These are phyloP conservation scores for Pachyrhynchus sulphureomaculatus DNA, from an alignment of 1,140 invertebrate species.

Conservation along the genomic window DNA sequence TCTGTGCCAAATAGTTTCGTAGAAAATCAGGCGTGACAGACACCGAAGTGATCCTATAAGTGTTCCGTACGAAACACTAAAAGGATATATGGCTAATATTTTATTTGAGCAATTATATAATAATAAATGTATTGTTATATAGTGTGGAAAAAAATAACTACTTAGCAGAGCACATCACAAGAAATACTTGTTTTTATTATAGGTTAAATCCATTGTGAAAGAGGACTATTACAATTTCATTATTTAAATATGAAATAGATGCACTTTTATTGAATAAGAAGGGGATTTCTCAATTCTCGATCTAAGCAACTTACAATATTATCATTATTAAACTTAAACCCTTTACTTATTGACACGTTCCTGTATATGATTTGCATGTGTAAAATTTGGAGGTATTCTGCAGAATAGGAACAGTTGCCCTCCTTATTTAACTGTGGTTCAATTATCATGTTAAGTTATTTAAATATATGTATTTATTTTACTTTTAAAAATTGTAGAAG, in stretches of 20 bases:
- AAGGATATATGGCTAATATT: too few species aligned
- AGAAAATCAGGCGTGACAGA: too few species aligned
- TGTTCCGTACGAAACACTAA: too few species aligned
- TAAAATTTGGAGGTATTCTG: conserved; percentile 3
- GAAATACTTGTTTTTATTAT: too few species aligned
- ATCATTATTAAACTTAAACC: background rate
- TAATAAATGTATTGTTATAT: too few species aligned
- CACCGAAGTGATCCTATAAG: too few species aligned
- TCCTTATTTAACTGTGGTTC: conserved; percentile 4
- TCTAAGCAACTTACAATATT: background rate
- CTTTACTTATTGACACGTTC: conserved; percentile 12
- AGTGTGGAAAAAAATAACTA: too few species aligned
- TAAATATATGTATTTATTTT: conserved; percentile 20
- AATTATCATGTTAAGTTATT: conserved; percentile 16
- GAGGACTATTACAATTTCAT: background rate
- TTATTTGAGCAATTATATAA: too few species aligned
- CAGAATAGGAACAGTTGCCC: background rate
- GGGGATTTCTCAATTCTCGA: background rate
- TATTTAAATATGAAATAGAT: conserved; percentile 10
- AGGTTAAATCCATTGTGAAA: too few species aligned
- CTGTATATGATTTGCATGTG: background rate
- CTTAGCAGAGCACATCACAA: too few species aligned
- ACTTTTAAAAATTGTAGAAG: conserved; percentile 6
- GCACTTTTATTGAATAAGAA: background rate
- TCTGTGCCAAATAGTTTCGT: too few species aligned